Base-by-base conservation (phyloP, 1,140 invertebrate species). In the Marisa cornuarietis region DNA sequence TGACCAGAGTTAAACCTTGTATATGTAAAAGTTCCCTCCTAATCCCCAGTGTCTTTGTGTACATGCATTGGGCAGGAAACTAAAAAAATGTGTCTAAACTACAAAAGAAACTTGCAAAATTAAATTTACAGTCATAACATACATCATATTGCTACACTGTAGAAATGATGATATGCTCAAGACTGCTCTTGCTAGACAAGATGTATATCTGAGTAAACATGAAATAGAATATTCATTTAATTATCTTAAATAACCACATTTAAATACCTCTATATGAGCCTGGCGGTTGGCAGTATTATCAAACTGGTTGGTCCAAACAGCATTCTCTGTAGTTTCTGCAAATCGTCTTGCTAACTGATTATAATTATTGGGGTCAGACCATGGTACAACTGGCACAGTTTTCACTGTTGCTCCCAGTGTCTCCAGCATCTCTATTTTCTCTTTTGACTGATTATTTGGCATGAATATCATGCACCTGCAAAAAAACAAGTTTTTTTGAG, bases 251-350 rank as follows among this genome's bases (percentile, higher is more conserved):
- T 54, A 51, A 73, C 18, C 51, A 73, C 13, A 62, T 75, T 11
- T 16, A 20, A 18, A 52, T 51, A 77, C 76, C 76, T 90, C 89
- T 26, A 91, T 87, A 79, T 92, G 92, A 20, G 91, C 90, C 62
- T 79, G 76, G 76, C 85, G 86, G 74, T 92, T 92, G 22, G 91
- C 91, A 26, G 84, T 84, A 78, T 92, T 92, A 77, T 92, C 91
- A 87, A 92, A 92, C 85, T 92, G 91, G 71, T 92, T 89, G 10
- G 91, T 91, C 86, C 91, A 92, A 0, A 90, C 85, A 74, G 90
- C 89, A 84, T 91, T 91, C 7, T 89, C 87, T 58, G 89, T 71
- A 78, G 86, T 88, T 6, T 91, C 88, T 24, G 91, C 91, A 86
- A 84, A 90, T 42, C 88, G 79, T 78, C 74, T 83, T 18, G 91